Evolutionary conservation across 2,113 vertebrate species (phyloP), one percentile per base, ranked within the genome.

Genomic region (Isichthys henryi): DNA sequence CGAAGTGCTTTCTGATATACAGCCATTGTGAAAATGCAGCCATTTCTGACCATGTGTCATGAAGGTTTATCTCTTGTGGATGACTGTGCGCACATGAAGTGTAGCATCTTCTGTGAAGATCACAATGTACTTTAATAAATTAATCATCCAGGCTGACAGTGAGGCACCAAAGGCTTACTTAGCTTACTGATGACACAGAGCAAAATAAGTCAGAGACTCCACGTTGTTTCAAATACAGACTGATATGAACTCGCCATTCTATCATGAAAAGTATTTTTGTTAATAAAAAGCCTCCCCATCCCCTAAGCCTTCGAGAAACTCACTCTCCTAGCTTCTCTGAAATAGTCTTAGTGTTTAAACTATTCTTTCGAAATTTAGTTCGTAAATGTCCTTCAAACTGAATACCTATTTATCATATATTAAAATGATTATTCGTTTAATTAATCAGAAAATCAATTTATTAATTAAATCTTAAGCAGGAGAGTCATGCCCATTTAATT

Each of bases 81-180:
- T 77, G 35, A 19, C 31, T 77, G 58, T 62, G 35, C 1, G 2
- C 5, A 39, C 35, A 80, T 39, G 13, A 74, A 31, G 5, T 17
- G 39, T 11, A 74, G 17, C 31, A 74, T 39, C 27, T 74, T 74
- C 27, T 74, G n/a, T 39, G 10, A 80, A 43, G 74, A 80, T 80
- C 74, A 80, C 35, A 80, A 80, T 80, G 74, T 80, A 43, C 74
- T 80, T 80, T 80, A 80, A 43, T 80, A 80, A 77, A 80, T 80
- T 43, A 31, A 80, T 80, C 74, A 80, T 80, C 35, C 74, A 19
- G 31, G 74, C 35, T 39, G 74, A 80, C 74, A 19, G 74, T 80
- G 74, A 80, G 74, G 35, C 74, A 80, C 15, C 35, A 80, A 43
- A 19, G 74, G 43, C 39, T 17, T 77, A n/a, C 70, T 77, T 43